Base-by-base conservation (phyloP, 2,113 vertebrate species). In the Phoxinus phoxinus region DNA sequence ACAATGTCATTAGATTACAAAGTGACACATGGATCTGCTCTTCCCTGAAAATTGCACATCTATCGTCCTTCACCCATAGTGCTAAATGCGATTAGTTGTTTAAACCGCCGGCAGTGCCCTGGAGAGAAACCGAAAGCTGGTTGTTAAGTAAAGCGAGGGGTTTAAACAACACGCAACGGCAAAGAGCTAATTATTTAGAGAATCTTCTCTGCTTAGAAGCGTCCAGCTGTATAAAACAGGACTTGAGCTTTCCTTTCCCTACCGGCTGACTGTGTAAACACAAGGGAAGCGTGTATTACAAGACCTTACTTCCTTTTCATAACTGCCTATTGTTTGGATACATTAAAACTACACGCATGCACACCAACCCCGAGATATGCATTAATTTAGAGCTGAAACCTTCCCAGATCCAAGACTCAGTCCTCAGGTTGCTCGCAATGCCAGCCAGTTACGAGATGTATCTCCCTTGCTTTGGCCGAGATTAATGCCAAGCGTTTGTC, bases 1-100 rank as follows among this genome's bases (percentile, higher is more conserved):
- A 78, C 63, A 86, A 67, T 48, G 37, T 13, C 80, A 73, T 74
- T 44, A 61, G 35, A n/a, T 30, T 84, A 67, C 44, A 73, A 76
- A 80, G 48, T 25, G 48, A 61, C 53, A 35, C 35, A 48, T n/a
- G 27, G 53, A 51, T 53, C 44, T 58, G 59, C 17, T 84, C 48
- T 81, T 79, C 11, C 8, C 9, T 21, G 19, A 58, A 86, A 83
- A 78, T 32, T 13, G 23, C n/a, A 27, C 35, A 56, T 86, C 48
- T 67, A 17, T 46, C 25, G 75, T 41, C 25, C 21, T 71, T 37
- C 21, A 46, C 67, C 65, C 63, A 37, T 73, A 32, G 44, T 46
- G 46, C 46, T 51, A 51, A 76, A 53, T 19, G 8, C 15, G 59
- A 19, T 17, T 27, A 12, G 19, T n/a, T 37, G 23, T 78, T 35